Evolutionary conservation across 1,140 invertebrate species (phyloP).

Genomic region (Cylas formicarius): DNA sequence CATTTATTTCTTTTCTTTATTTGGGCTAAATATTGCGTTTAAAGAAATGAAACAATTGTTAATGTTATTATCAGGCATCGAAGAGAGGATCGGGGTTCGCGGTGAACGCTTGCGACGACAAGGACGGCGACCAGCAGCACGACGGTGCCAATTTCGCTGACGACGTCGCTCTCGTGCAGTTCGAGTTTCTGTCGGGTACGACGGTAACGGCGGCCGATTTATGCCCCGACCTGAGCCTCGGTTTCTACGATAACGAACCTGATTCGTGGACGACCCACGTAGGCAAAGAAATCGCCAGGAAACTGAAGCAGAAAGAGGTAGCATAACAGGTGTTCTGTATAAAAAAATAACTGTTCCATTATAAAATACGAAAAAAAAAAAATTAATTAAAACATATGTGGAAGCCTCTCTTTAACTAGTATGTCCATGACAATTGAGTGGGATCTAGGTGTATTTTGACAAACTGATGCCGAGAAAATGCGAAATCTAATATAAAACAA

Average conservation of each 20-base stretch:
- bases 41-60: too few relatives aligned
- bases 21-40: too few relatives aligned
- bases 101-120: constrained; percentile 49
- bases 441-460: too few relatives aligned
- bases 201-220: constrained; percentile 57
- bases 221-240: constrained; percentile 70
- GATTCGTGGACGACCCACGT: constrained; percentile 89
- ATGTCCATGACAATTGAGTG: too few relatives aligned
- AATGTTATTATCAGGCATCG: constrained; percentile 33
- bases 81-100: constrained; percentile 42
- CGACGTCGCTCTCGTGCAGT: constrained; percentile 52
- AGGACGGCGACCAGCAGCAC: constrained; percentile 48
- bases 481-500: too few relatives aligned
- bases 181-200: constrained; percentile 58
- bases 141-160: constrained; percentile 52
- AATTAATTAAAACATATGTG: too few relatives aligned
- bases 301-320: constrained; percentile 73
- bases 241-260: constrained; percentile 71
- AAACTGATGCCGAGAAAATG: too few relatives aligned
- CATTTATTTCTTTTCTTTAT: too few relatives aligned
- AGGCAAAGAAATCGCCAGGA: constrained; percentile 75
- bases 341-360: too few relatives aligned
- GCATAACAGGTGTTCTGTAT: too few relatives aligned
- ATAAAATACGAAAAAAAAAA: too few relatives aligned
- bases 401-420: too few relatives aligned